Evolutionary conservation across 2,888 invertebrate species (phyloP).

Genomic region (Tenthredo notha): DNA sequence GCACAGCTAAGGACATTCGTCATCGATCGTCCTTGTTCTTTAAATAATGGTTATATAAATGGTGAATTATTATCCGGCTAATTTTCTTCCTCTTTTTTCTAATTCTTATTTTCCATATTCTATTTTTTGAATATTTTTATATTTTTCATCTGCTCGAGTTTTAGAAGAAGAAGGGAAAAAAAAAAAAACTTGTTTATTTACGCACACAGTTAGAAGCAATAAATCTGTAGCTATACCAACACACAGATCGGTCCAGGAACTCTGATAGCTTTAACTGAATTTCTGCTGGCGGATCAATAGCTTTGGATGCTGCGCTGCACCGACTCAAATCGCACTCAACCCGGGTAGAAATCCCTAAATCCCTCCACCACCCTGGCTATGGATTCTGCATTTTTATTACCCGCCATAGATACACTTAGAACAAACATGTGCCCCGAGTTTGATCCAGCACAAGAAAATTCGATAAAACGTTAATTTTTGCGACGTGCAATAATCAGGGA

Average conservation of each 20-base stretch:
- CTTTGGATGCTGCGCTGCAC: slow-evolving; percentile 52
- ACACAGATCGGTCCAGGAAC: slow-evolving; percentile 8
- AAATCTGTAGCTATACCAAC: background rate
- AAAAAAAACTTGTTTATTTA: background rate
- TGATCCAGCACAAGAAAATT: background rate
- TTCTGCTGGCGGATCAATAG: slow-evolving; percentile 49
- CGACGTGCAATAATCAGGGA: background rate
- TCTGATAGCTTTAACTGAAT: slow-evolving; percentile 52
- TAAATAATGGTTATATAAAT: background rate
- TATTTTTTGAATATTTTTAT: background rate
- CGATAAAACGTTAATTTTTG: background rate
- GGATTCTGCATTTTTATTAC: slow-evolving; percentile 47
- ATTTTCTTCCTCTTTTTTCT: background rate
- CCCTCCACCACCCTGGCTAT: slow-evolving; percentile 19
- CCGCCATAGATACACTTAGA: background rate
- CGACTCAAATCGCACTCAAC: slow-evolving; percentile 50
- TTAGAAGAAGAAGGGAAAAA: too few species aligned
- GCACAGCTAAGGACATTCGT: background rate
- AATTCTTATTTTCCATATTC: background rate
- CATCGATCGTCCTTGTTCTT: background rate
- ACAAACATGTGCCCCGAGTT: background rate
- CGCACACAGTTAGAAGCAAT: background rate
- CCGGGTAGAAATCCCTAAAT: slow-evolving; percentile 44
- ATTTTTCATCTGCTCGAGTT: background rate
- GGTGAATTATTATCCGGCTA: background rate